Percentiles rank a stretch among this genome's conserved stretches.
These are phyloP conservation scores for Siniperca undulata DNA, from an alignment of 2,797 vertebrate genomes.

Conservation along the genomic window DNA sequence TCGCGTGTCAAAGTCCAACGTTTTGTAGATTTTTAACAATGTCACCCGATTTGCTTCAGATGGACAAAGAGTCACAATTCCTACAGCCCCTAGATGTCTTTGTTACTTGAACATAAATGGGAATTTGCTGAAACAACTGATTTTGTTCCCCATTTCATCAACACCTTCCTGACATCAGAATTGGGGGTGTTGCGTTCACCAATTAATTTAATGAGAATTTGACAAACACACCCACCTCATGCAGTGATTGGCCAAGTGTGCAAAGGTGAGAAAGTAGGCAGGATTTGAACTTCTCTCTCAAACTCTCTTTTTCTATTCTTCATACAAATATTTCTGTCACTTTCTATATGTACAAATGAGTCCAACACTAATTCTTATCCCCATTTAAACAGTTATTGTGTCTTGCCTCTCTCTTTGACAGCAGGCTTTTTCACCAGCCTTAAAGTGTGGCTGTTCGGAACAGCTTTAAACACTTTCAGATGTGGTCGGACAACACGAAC, in stretches of 20 bases:
- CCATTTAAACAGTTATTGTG: neutral
- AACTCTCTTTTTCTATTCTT: neutral
- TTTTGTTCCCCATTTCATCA: neutral
- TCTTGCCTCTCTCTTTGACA: neutral
- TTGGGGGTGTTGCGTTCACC: neutral
- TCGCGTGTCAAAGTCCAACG: neutral
- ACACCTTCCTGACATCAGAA: neutral
- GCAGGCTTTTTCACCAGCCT: neutral
- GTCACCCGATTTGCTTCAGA: neutral
- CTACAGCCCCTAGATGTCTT: neutral
- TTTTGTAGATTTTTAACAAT: neutral
- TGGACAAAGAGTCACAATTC: neutral
- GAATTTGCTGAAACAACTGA: neutral
- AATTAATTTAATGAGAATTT: neutral
- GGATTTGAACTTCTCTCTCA: neutral
- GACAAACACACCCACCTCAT: neutral
- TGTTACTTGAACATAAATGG: neutral
- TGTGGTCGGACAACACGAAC: neutral
- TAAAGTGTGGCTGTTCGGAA: neutral
- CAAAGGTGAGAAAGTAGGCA: neutral
- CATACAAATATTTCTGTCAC: neutral
- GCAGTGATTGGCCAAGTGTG: neutral
- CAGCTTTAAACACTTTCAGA: neutral
- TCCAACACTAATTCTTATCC: neutral
- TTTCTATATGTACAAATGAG: neutral